A percentile compares a stretch with the other conserved stretches of the same genome.
Conservation (phyloP, 2,797 vertebrate species). For the Crypturellus tataupa region DNA sequence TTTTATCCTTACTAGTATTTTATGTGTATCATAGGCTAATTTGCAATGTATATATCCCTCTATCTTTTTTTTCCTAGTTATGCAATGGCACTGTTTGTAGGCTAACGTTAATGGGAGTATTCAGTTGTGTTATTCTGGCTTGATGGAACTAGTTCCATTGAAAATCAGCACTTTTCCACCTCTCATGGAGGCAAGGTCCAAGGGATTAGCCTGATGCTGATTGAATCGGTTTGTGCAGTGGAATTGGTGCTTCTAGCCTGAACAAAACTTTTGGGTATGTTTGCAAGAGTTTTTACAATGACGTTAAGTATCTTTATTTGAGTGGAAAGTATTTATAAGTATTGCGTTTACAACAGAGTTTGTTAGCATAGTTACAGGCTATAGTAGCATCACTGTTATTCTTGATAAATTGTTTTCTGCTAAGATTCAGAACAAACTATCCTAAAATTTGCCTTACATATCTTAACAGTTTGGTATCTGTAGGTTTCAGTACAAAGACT, state of each 20-base stretch:
- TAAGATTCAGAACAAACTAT: slow-evolving; percentile 14
- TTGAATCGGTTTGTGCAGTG: background rate
- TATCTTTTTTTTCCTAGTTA: background rate
- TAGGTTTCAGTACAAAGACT: background rate
- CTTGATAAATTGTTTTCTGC: background rate
- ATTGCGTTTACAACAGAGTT: background rate
- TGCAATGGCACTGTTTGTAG: background rate
- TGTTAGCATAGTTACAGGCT: background rate
- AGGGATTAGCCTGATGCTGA: background rate
- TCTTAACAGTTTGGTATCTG: background rate
- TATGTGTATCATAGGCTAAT: background rate
- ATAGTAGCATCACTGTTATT: background rate
- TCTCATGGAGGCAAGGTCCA: background rate
- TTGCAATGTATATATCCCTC: background rate
- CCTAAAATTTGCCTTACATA: slow-evolving; percentile 1
- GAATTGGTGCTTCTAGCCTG: background rate
- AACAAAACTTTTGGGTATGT: background rate
- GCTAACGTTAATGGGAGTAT: background rate
- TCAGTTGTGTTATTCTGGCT: background rate
- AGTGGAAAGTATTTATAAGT: background rate
- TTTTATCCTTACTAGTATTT: background rate
- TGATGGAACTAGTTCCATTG: background rate
- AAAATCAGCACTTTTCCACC: background rate
- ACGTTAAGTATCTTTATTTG: background rate
- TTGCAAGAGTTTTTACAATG: background rate